Evolutionary conservation across 2,888 invertebrate species (phyloP).

Genomic region (Autographa pulchrina): DNA sequence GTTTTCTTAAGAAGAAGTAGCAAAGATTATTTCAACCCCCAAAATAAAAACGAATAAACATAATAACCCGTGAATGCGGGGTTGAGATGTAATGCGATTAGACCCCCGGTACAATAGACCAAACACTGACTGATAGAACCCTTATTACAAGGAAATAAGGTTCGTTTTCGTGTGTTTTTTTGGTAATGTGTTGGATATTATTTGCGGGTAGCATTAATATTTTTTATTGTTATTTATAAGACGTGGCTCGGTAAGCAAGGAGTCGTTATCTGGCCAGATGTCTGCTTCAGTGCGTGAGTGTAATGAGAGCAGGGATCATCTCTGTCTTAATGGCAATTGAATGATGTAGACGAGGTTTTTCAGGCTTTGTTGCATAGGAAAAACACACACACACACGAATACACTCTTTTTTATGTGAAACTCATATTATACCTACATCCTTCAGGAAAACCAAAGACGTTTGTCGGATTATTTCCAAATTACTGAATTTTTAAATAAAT

Average conservation of each 20-base stretch:
- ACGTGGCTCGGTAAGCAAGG: slow-evolving; percentile 85
- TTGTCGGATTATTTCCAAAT: no score
- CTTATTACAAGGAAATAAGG: neutral
- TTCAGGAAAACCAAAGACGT: no score
- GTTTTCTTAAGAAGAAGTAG: slow-evolving; percentile 42
- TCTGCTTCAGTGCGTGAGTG: slow-evolving; percentile 53
- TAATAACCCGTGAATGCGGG: slow-evolving; percentile 87
- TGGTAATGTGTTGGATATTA: neutral
- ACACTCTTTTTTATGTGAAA: no score
- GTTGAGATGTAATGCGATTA: slow-evolving; percentile 77
- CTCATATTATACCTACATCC: no score
- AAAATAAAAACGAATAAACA: slow-evolving; percentile 82
- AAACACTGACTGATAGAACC: neutral
- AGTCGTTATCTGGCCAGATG: slow-evolving; percentile 77
- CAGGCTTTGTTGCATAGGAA: neutral
- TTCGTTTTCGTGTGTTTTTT: neutral
- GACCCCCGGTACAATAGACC: slow-evolving; percentile 71
- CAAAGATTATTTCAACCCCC: slow-evolving; percentile 66
- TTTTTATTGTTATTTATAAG: slow-evolving; percentile 84
- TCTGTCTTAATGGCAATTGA: slow-evolving; percentile 11
- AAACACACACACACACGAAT: no score
- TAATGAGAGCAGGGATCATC: slow-evolving; percentile 49
- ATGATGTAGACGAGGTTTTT: neutral
- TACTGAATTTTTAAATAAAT: no score
- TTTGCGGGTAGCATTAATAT: slow-evolving; percentile 84